phyloP scores from a whole-genome alignment of 2,113 vertebrate genomes.

The Turnix velox region DNA sequence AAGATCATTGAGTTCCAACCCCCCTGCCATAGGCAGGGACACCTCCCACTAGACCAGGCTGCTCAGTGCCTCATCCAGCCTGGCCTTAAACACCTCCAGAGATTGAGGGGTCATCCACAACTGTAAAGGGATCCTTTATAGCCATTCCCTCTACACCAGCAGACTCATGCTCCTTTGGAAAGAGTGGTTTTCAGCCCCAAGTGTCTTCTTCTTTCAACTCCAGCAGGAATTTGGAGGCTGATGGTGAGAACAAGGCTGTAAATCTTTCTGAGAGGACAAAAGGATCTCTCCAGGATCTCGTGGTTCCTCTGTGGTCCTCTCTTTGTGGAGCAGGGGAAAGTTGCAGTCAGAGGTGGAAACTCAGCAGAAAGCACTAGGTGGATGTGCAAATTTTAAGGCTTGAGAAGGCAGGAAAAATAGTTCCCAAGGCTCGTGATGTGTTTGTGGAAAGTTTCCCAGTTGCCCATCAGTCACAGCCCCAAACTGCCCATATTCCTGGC shows the following conservation, averaged over 20 bases:
- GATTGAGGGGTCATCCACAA: too few species aligned
- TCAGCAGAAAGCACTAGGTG: rapidly evolving
- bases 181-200: background rate
- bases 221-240: background rate
- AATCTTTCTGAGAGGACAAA: rapidly evolving
- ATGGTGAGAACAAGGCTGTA: background rate
- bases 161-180: rapidly evolving
- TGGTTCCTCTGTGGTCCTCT: background rate
- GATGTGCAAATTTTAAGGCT: background rate
- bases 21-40: too few species aligned
- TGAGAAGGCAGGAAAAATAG: background rate
- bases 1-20: too few species aligned
- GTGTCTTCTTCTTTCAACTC: background rate
- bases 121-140: rapidly evolving
- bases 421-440: rapidly evolving
- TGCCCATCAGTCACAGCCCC: background rate
- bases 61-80: too few species aligned
- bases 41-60: too few species aligned
- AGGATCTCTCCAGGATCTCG: background rate
- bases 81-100: too few species aligned
- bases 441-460: background rate
- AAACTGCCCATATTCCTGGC: rapidly evolving
- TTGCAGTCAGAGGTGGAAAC: rapidly evolving
- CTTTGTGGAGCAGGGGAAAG: background rate
- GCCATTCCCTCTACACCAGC: background rate